Base-by-base conservation (phyloP, 2,888 invertebrate species). In the Tortrix viridana region DNA sequence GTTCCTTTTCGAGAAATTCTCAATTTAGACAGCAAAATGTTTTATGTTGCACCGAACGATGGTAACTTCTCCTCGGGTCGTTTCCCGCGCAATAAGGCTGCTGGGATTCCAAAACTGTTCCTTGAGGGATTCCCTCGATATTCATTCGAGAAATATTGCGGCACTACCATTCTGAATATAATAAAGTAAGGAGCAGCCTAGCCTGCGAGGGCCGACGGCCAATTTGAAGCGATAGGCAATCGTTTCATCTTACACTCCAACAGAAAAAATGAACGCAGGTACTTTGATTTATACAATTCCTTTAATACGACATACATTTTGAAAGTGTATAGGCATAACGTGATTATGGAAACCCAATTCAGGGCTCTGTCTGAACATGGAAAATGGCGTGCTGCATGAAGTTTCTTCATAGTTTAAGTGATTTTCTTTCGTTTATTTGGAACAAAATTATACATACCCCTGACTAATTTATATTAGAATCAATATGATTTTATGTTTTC, bases 141-240 rank as follows among this genome's bases (percentile, higher is more conserved):
- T 81, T 82, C 77, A 82, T 82, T 79, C 77, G 75, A 76, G 74
- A 80, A 77, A 78, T 84, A 84, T 83, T 80, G 77, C 76, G 74
- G 73, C 74, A 75, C 76, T 76, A 75, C 76, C 74, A 77, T 74
- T 77, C 69, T 66, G 72, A 76, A 79, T 80, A 75, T 77, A 74
- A 80, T 80, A 82, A 84, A 77, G 75, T 71, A 71, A 67, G 64
- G 71, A 73, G 68, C 70, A 76, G 73, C 74, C 74, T 76, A 76
- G 76, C 73, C 74, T 61, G 63, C 47, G 64, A 53, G 53, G 53
- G 53, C 53, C 53, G 50, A 20, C 22, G 63, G 58, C 53, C 62
- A 52, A 62, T 62, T 62, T 44, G 38, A 52, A 52, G 46, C 52
- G 52, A 57, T 62, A 52, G 62, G 16, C 44, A 46, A 52, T 23